A percentile compares a stretch with the other conserved stretches of the same genome.
Evolutionary conservation across 2,113 vertebrate genomes (phyloP).

Genomic region (Microtus oregoni): DNA sequence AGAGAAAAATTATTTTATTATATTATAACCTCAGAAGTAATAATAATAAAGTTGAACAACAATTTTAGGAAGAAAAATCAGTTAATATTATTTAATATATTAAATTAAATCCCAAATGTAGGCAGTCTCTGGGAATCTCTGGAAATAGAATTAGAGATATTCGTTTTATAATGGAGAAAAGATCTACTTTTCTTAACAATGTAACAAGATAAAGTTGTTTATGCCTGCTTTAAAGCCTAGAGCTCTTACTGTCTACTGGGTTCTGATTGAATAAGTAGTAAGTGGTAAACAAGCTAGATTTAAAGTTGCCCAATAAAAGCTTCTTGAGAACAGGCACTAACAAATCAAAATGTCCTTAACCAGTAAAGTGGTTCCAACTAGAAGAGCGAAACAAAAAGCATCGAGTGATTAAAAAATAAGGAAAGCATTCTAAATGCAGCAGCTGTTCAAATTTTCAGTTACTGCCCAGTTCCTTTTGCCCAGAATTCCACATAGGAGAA

Average conservation of each 20-base stretch:
- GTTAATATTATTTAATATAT: not conserved
- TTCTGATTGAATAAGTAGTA: constrained; percentile 68
- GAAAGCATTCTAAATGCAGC: constrained; percentile 23
- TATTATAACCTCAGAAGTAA: not conserved
- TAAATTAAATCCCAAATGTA: constrained; percentile 47
- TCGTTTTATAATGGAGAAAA: constrained; percentile 45
- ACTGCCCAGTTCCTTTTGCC: not conserved
- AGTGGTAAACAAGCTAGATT: constrained; percentile 63
- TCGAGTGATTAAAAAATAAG: not conserved
- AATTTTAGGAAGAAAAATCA: constrained; percentile 60
- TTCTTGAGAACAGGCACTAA: constrained; percentile 51
- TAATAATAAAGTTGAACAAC: not conserved
- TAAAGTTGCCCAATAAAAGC: constrained; percentile 71
- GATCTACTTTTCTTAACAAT: constrained; percentile 43
- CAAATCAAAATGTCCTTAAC: constrained; percentile 61
- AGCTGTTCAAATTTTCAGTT: not conserved
- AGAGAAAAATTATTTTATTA: not conserved
- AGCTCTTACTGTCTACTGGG: constrained; percentile 44
- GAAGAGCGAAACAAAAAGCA: constrained; percentile 45
- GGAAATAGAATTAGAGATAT: not conserved
- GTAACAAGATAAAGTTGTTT: constrained; percentile 67
- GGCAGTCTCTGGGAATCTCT: constrained; percentile 8
- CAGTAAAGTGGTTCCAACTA: constrained; percentile 22
- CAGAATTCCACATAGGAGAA: not conserved
- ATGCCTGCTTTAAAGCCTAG: constrained; percentile 44